Conservation (phyloP, 2,888 invertebrate genomes). For the Linnaemya vulpina region DNA sequence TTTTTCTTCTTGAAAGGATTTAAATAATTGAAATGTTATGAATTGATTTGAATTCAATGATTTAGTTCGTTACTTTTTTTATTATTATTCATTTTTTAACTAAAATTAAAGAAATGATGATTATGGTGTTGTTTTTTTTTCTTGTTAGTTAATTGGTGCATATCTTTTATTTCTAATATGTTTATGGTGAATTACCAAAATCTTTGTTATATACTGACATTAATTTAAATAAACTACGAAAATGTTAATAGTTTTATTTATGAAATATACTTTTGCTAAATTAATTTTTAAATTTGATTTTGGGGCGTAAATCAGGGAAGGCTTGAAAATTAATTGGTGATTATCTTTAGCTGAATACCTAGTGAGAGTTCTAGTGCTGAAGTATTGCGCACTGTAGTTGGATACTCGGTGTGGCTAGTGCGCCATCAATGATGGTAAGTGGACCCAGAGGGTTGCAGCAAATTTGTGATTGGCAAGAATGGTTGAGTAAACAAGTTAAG, state of each 20-base stretch:
- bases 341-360: no score
- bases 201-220: background rate
- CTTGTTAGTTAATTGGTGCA: conserved; percentile 38
- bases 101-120: conserved; percentile 37
- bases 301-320: no score
- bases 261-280: background rate
- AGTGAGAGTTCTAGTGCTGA: no score
- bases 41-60: conserved; percentile 58
- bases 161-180: conserved; percentile 13
- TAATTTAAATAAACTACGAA: background rate
- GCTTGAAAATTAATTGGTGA: no score
- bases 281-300: background rate
- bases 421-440: no score
- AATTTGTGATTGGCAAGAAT: no score
- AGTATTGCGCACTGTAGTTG: no score
- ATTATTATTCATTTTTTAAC: background rate
- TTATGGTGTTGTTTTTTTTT: conserved; percentile 37
- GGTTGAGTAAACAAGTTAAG: no score
- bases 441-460: no score
- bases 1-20: conserved; percentile 73
- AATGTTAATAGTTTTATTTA: background rate
- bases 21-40: conserved; percentile 73
- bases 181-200: no score
- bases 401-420: no score
- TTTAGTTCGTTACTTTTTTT: conserved; percentile 22